Percentiles rank a stretch among this genome's conserved stretches.
These are phyloP conservation scores for Turritopsis dohrnii DNA, from an alignment of 30 jellyfish, hydroid and myxozoan genomes.

Conservation along the genomic window DNA sequence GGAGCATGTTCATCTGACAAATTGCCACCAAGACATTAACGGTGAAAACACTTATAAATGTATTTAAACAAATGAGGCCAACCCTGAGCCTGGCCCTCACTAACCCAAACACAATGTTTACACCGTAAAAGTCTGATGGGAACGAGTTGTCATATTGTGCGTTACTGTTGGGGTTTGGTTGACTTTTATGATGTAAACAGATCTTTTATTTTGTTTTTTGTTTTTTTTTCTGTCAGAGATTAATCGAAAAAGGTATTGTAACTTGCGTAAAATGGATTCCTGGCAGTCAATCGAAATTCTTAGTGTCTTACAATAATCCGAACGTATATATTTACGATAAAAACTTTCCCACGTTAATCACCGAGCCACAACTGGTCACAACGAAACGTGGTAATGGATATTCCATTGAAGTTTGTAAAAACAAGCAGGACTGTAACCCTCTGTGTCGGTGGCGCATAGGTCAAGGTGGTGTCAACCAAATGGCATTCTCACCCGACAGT, in stretches of 20 bases:
- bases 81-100: too few relatives aligned
- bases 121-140: too few relatives aligned
- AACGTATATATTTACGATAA: constrained; percentile 73
- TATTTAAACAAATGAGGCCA: too few relatives aligned
- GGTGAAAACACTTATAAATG: too few relatives aligned
- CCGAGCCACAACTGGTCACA: constrained; percentile 57
- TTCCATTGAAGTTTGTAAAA: constrained; percentile 55
- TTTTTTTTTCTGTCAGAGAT: constrained; percentile 43
- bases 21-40: too few relatives aligned
- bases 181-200: not conserved
- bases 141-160: too few relatives aligned
- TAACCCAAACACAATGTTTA: too few relatives aligned
- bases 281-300: constrained; percentile 70
- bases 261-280: constrained; percentile 94
- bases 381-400: constrained; percentile 56
- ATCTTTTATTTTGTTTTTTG: not conserved
- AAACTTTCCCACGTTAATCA: constrained; percentile 47
- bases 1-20: too few relatives aligned
- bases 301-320: constrained; percentile 78
- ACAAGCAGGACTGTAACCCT: constrained; percentile 63
- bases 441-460: constrained; percentile 82
- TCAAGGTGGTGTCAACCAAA: constrained; percentile 64
- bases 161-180: not conserved
- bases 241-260: constrained; percentile 75
- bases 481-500: constrained; percentile 91